Conservation (phyloP, 2,797 vertebrate species). For the Lutjanus argentimaculatus region DNA sequence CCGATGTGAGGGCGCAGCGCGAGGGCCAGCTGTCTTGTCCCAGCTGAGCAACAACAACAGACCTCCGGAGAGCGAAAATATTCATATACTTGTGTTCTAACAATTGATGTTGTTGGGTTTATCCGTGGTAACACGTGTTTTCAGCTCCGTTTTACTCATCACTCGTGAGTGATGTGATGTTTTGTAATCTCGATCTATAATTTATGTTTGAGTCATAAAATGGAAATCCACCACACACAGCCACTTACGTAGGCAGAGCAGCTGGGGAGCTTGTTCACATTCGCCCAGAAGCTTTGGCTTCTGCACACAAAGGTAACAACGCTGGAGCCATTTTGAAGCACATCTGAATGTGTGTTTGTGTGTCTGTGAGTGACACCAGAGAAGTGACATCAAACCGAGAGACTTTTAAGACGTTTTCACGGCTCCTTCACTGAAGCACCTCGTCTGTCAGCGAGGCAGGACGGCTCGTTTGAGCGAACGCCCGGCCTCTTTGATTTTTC, state of each 20-base stretch:
- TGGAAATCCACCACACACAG: constrained; percentile 65
- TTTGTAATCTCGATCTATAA: constrained; percentile 62
- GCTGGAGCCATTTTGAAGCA: background rate
- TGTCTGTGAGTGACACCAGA: constrained; percentile 30
- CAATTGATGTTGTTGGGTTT: constrained; percentile 39
- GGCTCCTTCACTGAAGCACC: constrained; percentile 39
- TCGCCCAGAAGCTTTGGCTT: constrained; percentile 29
- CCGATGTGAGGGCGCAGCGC: constrained; percentile 48
- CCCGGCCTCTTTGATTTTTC: constrained; percentile 72
- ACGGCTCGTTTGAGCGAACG: constrained; percentile 41
- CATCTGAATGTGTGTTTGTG: constrained; percentile 14
- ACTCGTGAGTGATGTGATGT: constrained; percentile 40
- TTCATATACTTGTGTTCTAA: constrained; percentile 27
- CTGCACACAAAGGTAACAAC: constrained; percentile 28
- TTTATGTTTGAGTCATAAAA: constrained; percentile 71
- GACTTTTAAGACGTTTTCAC: constrained; percentile 36
- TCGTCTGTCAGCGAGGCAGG: constrained; percentile 74
- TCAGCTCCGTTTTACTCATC: constrained; percentile 38
- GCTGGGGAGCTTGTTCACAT: constrained; percentile 53
- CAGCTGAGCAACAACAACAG: constrained; percentile 64
- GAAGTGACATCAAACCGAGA: constrained; percentile 20
- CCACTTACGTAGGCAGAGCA: constrained; percentile 25
- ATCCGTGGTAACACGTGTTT: constrained; percentile 51
- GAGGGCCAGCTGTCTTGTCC: constrained; percentile 67
- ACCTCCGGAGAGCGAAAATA: constrained; percentile 51